Percentiles rank a stretch among this genome's conserved stretches.
Conservation (phyloP, 1,140 invertebrate genomes). For the Maniola jurtina region DNA sequence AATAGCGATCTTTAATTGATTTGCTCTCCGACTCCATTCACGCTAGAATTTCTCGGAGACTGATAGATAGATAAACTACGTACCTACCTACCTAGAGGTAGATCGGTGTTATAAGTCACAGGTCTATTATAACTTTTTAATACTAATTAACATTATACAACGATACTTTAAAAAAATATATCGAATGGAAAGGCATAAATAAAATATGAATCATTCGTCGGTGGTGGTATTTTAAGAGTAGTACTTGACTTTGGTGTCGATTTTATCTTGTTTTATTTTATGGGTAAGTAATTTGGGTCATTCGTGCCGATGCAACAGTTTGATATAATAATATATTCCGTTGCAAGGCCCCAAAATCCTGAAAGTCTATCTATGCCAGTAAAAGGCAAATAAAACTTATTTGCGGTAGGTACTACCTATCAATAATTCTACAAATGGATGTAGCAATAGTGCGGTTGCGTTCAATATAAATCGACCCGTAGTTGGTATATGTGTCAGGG, state of each 20-base stretch:
- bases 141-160: too few relatives aligned
- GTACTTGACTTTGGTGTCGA: too few relatives aligned
- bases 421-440: slow-evolving; percentile 25
- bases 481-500: slow-evolving; percentile 59
- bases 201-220: too few relatives aligned
- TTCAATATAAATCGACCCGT: slow-evolving; percentile 36
- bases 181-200: too few relatives aligned
- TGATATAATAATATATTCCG: not conserved
- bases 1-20: slow-evolving; percentile 20
- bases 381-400: not conserved
- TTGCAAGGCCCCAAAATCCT: not conserved
- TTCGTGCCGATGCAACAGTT: too few relatives aligned
- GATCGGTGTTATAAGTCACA: too few relatives aligned
- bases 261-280: too few relatives aligned
- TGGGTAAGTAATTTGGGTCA: too few relatives aligned
- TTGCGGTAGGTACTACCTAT: slow-evolving; percentile 13
- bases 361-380: not conserved
- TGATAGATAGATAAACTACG: not conserved
- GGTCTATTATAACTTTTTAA: too few relatives aligned
- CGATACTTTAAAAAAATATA: too few relatives aligned
- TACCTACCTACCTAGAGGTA: too few relatives aligned
- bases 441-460: slow-evolving; percentile 27
- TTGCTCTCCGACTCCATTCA: not conserved
- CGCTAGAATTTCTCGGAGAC: slow-evolving; percentile 14
- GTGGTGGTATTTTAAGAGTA: too few relatives aligned